Evolutionary conservation across 2,888 invertebrate genomes (phyloP).

Genomic region (Harmothoe impar): DNA sequence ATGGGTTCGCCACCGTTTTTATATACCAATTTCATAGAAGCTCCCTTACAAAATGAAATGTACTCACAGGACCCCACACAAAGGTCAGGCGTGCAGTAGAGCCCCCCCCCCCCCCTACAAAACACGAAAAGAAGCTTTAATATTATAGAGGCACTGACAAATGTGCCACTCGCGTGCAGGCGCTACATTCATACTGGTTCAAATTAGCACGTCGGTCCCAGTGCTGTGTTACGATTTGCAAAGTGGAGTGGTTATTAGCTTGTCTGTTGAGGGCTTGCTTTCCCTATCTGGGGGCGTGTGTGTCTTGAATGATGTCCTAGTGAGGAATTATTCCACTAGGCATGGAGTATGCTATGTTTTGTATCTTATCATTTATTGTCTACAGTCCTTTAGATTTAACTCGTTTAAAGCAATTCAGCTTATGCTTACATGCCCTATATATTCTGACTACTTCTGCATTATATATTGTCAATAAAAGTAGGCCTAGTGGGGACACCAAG

Average conservation of each 20-base stretch:
- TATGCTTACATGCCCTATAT: too few relatives aligned
- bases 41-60: not conserved
- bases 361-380: too few relatives aligned
- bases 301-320: not conserved
- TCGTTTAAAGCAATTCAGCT: too few relatives aligned
- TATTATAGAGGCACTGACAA: constrained; percentile 8
- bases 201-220: not conserved
- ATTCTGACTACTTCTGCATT: too few relatives aligned
- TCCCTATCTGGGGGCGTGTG: not conserved
- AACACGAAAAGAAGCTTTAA: not conserved
- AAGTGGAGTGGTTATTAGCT: constrained; percentile 20
- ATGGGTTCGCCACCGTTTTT: not conserved
- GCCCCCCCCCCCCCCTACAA: not conserved
- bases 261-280: not conserved
- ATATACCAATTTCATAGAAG: not conserved
- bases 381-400: too few relatives aligned
- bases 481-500: too few relatives aligned
- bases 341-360: too few relatives aligned
- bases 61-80: not conserved
- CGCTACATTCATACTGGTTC: not conserved
- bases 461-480: too few relatives aligned
- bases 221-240: not conserved
- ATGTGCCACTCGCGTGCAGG: not conserved
- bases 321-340: not conserved
- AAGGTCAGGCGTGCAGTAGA: constrained; percentile 8